phyloP scores from a whole-genome alignment of 2,888 invertebrate genomes.

The Epirrhoe tristata region DNA sequence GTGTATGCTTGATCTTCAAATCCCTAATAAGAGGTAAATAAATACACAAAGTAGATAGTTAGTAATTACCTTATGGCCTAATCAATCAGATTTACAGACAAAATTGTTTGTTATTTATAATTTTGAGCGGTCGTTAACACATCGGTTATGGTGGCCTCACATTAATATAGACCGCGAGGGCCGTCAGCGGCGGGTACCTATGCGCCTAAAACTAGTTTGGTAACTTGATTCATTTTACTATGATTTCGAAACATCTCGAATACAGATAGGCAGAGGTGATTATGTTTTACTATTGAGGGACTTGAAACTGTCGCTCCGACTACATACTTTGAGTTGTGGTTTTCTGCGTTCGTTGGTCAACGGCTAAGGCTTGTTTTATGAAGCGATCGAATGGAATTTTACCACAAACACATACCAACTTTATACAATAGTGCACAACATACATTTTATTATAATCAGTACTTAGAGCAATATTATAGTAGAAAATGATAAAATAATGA shows the following conservation, averaged over 20 bases:
- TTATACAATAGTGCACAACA: background rate
- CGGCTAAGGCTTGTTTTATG: background rate
- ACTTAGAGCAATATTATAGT: background rate
- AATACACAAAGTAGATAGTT: no score
- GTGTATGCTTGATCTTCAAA: no score
- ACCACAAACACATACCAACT: background rate
- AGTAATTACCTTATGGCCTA: background rate
- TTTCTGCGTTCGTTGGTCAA: background rate
- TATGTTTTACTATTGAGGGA: background rate
- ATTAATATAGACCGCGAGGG: constrained; percentile 5
- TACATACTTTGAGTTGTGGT: background rate
- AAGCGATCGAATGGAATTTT: background rate
- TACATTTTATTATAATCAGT: background rate
- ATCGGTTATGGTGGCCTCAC: background rate
- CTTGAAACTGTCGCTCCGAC: background rate
- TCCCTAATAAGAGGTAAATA: no score
- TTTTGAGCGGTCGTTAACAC: background rate
- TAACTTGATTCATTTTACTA: constrained; percentile 24
- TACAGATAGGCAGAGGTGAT: constrained; percentile 12
- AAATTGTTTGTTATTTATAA: background rate
- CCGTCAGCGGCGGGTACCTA: constrained; percentile 11
- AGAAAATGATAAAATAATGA: no score
- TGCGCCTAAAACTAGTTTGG: constrained; percentile 28
- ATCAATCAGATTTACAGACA: background rate
- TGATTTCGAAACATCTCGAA: constrained; percentile 26